Percentiles rank a stretch among this genome's conserved stretches.
Evolutionary conservation across 2,797 vertebrate species (phyloP).

Genomic region (Melanitta fusca): DNA sequence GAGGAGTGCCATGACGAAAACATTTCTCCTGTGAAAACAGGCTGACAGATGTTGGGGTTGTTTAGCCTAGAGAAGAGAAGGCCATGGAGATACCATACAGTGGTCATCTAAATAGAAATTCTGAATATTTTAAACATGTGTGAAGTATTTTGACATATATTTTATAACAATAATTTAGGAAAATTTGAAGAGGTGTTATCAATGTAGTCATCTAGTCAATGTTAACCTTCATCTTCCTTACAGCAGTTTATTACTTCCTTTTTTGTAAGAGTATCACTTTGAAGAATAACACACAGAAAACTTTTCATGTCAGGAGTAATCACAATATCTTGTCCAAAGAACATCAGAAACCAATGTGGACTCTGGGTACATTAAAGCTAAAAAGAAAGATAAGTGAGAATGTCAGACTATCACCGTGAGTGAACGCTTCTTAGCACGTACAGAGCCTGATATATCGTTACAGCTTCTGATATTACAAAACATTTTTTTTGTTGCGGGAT

Average conservation of each 20-base stretch:
- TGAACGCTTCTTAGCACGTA: fast-evolving
- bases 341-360: neutral
- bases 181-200: neutral
- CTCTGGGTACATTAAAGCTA: neutral
- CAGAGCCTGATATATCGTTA: neutral
- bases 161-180: neutral
- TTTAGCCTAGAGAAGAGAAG: neutral
- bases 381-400: neutral
- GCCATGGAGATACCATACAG: too few species aligned
- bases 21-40: too few species aligned
- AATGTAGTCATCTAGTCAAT: neutral
- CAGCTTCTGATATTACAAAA: neutral
- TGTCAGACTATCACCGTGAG: fast-evolving
- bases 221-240: neutral
- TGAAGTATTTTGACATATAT: neutral
- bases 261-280: neutral
- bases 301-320: neutral
- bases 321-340: neutral
- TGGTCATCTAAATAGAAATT: neutral
- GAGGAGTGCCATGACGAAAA: too few species aligned
- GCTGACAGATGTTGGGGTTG: too few species aligned
- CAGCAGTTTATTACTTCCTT: neutral
- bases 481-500: neutral
- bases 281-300: neutral
- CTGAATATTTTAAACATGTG: fast-evolving